These are phyloP conservation scores for Mystacornis crossleyi DNA, from an alignment of 2,113 vertebrate genomes.

Conservation along the genomic window DNA sequence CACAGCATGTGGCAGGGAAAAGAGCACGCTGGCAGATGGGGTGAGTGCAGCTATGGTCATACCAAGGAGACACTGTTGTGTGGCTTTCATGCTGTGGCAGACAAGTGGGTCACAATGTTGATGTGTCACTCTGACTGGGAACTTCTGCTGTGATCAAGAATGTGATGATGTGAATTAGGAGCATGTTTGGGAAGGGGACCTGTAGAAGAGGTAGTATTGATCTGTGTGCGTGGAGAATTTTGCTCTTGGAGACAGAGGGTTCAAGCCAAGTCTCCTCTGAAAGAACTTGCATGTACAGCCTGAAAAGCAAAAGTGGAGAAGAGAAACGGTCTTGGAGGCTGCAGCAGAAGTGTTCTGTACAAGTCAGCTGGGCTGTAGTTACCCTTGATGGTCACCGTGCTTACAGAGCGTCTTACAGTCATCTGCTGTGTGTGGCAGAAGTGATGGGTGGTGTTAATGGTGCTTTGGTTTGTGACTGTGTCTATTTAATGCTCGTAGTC, in stretches of 20 bases:
- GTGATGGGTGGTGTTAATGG: not conserved
- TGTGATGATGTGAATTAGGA: not conserved
- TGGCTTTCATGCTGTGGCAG: not conserved
- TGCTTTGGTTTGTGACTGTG: not conserved
- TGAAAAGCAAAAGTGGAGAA: not conserved
- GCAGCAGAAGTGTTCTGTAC: not conserved
- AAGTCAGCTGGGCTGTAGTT: not conserved
- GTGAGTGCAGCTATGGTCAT: not conserved
- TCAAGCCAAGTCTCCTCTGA: not conserved
- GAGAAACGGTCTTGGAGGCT: not conserved
- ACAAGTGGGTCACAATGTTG: not conserved
- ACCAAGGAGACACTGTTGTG: not conserved
- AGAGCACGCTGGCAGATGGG: not conserved
- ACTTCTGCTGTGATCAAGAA: not conserved
- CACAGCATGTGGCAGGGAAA: conserved; percentile 19
- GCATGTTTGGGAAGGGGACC: not conserved
- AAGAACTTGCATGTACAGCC: not conserved
- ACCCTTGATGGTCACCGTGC: not conserved
- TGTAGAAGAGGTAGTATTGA: not conserved
- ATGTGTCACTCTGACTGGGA: not conserved
- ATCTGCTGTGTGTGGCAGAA: not conserved
- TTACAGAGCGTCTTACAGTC: not conserved
- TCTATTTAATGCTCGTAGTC: rapidly evolving
- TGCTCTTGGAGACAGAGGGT: not conserved
- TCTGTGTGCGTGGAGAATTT: not conserved